Conservation (phyloP, 2,888 invertebrate genomes). For the Electrophaes corylata region DNA sequence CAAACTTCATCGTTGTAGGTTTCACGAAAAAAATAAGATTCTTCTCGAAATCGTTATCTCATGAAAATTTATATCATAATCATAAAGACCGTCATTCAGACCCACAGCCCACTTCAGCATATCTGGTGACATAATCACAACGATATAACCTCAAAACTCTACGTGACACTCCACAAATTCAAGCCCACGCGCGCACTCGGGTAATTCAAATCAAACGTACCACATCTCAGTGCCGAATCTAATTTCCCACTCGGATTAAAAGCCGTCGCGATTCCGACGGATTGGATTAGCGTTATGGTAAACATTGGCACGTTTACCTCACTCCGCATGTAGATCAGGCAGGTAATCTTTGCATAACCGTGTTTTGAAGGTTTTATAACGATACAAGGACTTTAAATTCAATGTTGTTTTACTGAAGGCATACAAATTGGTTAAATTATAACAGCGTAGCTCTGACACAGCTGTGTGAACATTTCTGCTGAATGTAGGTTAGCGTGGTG, state of each 20-base stretch:
- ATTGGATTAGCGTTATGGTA: slow-evolving; percentile 59
- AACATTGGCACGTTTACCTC: slow-evolving; percentile 28
- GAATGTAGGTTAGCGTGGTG: slow-evolving; percentile 12
- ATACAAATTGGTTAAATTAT: slow-evolving; percentile 17
- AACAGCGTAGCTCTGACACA: slow-evolving; percentile 5
- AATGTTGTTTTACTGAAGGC: slow-evolving; percentile 10
- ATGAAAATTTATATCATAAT: slow-evolving; percentile 17
- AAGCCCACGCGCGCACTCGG: slow-evolving; percentile 27
- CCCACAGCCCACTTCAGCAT: slow-evolving; percentile 23
- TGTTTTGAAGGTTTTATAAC: slow-evolving; percentile 20
- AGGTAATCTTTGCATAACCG: slow-evolving; percentile 16
- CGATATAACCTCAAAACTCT: slow-evolving; percentile 35
- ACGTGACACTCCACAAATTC: slow-evolving; percentile 33
- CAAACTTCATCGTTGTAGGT: neutral
- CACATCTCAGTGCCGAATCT: slow-evolving; percentile 62
- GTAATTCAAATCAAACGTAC: slow-evolving; percentile 69
- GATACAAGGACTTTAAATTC: slow-evolving; percentile 9
- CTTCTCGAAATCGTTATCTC: slow-evolving; percentile 8
- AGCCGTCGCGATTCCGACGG: slow-evolving; percentile 57
- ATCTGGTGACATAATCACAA: slow-evolving; percentile 34
- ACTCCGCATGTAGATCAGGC: slow-evolving; percentile 17
- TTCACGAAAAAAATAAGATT: neutral
- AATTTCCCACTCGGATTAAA: slow-evolving; percentile 72
- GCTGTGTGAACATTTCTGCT: slow-evolving; percentile 12
- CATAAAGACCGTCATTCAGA: slow-evolving; percentile 17